Evolutionary conservation across 2,888 invertebrate genomes (phyloP), one percentile per base, ranked within the genome.

Genomic region (Ectobius pallidus): DNA sequence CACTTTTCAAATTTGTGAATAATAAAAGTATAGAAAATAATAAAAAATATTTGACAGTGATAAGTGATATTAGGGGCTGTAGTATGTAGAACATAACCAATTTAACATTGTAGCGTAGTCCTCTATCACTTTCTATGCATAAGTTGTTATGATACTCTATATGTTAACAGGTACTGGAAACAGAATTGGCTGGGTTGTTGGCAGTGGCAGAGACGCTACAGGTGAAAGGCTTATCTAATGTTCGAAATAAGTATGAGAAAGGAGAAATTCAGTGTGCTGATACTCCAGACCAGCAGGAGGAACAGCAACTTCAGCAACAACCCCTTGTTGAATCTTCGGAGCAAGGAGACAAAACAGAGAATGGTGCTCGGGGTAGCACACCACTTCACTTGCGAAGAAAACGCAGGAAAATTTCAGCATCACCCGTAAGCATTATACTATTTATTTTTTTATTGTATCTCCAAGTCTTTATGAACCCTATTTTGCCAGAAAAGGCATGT

Each of bases 151-250:
- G n/a, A n/a, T n/a, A n/a, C n/a, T n/a, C n/a, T n/a, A n/a, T n/a
- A n/a, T n/a, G n/a, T 68, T 34, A 7, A 34, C 34, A 80, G 80
- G 79, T 85, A 11, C 78, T 81, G 4, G 85, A 85, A 76, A 77
- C 79, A 18, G 84, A 85, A 74, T 78, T 86, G 74, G 82, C 83
- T 70, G 79, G 81, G 72, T 79, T 86, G 42, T 77, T 86, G 42
- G 80, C 80, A 3, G 80, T 84, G 34, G 85, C 85, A 1, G 84
- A 85, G 78, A 80, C 80, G 30, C 79, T 86, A 18, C 83, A 85
- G 79, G 81, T 86, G 2, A 86, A 86, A 80, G 86, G 85, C n/a
- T 78, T 84, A 69, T 81, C 82, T 63, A 83, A 82, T 76, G 81
- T 84, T 11, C 77, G 82, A 42, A 78, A 78, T 73, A 81, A 80